These are phyloP conservation scores for Tortrix viridana DNA, from an alignment of 2,888 invertebrate species.

Conservation along the genomic window DNA sequence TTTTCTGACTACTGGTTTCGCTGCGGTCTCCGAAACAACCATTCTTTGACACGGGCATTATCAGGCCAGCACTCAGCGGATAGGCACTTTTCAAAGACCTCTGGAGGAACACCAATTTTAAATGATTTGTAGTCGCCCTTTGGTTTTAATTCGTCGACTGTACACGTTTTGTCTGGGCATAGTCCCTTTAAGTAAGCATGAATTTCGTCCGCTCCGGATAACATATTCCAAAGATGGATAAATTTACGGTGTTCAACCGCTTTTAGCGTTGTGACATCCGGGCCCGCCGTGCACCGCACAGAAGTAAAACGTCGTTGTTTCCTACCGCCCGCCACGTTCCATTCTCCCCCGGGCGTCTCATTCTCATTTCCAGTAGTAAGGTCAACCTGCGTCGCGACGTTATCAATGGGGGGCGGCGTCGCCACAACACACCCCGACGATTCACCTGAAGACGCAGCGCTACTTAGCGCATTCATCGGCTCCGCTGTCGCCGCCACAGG, in stretches of 20 bases:
- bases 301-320: too few species aligned
- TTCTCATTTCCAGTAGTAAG: not conserved
- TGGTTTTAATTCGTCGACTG: slow-evolving; percentile 2
- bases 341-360: not conserved
- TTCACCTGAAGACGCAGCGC: not conserved
- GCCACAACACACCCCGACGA: not conserved
- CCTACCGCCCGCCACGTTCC: too few species aligned
- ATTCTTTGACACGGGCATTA: not conserved
- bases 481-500: not conserved
- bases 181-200: not conserved
- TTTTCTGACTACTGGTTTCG: not conserved
- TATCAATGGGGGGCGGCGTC: not conserved
- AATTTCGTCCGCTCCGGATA: not conserved
- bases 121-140: too few species aligned
- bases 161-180: not conserved
- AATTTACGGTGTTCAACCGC: too few species aligned
- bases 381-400: not conserved
- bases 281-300: too few species aligned
- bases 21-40: too few species aligned
- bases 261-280: too few species aligned
- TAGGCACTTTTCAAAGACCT: not conserved
- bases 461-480: not conserved
- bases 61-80: not conserved
- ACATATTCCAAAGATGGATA: too few species aligned
- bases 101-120: slow-evolving; percentile 3